A percentile compares a stretch with the other conserved stretches of the same genome.
phyloP scores from a whole-genome alignment of 2,888 invertebrate species.

The Polydrusus pterygomalis region DNA sequence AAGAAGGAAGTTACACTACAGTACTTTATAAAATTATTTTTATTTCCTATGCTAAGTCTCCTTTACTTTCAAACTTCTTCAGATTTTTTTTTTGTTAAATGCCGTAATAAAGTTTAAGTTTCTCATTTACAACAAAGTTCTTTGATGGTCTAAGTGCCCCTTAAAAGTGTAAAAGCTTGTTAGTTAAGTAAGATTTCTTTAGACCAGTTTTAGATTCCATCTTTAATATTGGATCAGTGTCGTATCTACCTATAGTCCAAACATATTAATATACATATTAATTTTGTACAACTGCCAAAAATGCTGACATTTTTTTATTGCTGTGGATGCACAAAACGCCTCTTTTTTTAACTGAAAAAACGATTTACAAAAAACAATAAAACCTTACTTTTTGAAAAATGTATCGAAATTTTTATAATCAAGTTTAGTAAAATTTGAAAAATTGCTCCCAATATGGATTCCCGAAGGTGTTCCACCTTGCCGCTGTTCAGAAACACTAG shows the following conservation, averaged over 20 bases:
- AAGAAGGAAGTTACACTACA: not conserved
- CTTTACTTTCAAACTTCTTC: not conserved
- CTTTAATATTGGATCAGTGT: not conserved
- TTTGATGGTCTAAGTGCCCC: slow-evolving; percentile 25
- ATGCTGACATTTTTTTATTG: too few relatives aligned
- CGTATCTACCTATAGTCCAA: not conserved
- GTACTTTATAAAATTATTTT: slow-evolving; percentile 6
- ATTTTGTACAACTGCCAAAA: too few relatives aligned
- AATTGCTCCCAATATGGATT: too few relatives aligned
- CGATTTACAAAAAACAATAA: too few relatives aligned
- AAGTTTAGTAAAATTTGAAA: too few relatives aligned
- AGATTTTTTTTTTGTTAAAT: slow-evolving; percentile 25
- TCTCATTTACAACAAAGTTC: slow-evolving; percentile 34
- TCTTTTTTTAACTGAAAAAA: too few relatives aligned
- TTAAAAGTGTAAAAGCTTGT: slow-evolving; percentile 40
- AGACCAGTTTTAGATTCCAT: not conserved
- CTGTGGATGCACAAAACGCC: too few relatives aligned
- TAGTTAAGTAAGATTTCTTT: slow-evolving; percentile 13
- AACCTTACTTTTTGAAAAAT: too few relatives aligned
- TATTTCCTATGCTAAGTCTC: slow-evolving; percentile 2
- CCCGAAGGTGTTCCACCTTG: too few relatives aligned
- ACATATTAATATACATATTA: too few relatives aligned
- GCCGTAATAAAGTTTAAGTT: slow-evolving; percentile 41
- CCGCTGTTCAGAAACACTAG: too few relatives aligned
- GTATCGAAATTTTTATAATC: too few relatives aligned